Percentiles rank a stretch among this genome's conserved stretches.
These are phyloP conservation scores for Stegodyphus mimosarum DNA, from an alignment of 1,140 invertebrate genomes.

Conservation along the genomic window DNA sequence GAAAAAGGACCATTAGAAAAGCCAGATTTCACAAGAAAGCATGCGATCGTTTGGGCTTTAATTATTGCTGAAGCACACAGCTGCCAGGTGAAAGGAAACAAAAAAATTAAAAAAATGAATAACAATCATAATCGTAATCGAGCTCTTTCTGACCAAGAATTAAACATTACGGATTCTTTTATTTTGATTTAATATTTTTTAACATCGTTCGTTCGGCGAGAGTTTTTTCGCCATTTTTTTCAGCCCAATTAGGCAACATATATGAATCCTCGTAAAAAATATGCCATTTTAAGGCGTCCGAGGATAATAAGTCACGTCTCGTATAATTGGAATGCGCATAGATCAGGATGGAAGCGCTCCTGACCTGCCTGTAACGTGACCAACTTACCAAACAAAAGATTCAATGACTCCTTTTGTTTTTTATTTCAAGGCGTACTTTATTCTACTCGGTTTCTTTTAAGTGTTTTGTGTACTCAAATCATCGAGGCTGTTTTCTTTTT, in stretches of 20 bases:
- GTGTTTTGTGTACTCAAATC: conserved; percentile 23
- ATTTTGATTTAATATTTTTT: conserved; percentile 4
- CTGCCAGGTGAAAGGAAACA: neutral
- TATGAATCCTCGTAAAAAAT: conserved; percentile 1
- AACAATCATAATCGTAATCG: conserved; percentile 32
- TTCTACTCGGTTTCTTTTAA: conserved; percentile 1
- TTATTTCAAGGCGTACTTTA: neutral
- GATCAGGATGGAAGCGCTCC: conserved; percentile 21
- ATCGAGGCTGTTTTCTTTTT: neutral
- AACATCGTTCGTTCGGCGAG: neutral
- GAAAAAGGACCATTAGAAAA: conserved; percentile 26
- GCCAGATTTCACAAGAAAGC: conserved; percentile 12
- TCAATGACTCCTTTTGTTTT: conserved; percentile 14
- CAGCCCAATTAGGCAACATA: conserved; percentile 23
- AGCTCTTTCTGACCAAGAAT: conserved; percentile 12
- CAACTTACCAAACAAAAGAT: conserved; percentile 34
- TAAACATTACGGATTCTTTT: conserved; percentile 23
- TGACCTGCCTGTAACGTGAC: conserved; percentile 32
- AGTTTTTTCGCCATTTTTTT: conserved; percentile 41
- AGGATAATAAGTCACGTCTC: conserved; percentile 53
- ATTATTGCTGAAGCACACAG: conserved; percentile 12
- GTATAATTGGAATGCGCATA: conserved; percentile 52
- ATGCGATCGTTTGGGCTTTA: conserved; percentile 25
- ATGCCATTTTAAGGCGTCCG: conserved; percentile 26
- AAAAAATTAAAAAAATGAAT: neutral